Evolutionary conservation across 2,797 vertebrate genomes (phyloP).

Genomic region (Vespertilio murinus): DNA sequence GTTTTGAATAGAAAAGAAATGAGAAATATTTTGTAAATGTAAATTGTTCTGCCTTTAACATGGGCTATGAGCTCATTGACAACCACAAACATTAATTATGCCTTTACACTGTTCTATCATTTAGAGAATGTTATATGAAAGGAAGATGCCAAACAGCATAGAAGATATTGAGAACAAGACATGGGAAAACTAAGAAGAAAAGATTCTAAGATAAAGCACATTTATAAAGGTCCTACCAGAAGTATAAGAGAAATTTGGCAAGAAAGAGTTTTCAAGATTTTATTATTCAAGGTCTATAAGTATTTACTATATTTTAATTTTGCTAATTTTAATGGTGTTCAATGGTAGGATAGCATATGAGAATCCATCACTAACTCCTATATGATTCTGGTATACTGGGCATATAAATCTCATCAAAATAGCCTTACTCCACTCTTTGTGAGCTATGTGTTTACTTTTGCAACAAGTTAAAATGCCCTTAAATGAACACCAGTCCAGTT

Average conservation of each 20-base stretch:
- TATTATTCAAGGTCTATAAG: background rate
- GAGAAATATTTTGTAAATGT: background rate
- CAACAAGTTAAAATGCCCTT: background rate
- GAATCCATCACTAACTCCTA: background rate
- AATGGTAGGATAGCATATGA: background rate
- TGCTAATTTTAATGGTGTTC: background rate
- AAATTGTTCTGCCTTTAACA: background rate
- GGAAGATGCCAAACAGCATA: background rate
- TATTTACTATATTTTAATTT: background rate
- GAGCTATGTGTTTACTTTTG: background rate
- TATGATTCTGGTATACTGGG: background rate
- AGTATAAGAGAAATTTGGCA: background rate
- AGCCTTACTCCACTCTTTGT: background rate
- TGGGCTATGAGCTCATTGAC: background rate
- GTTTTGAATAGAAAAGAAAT: background rate
- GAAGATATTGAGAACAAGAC: background rate
- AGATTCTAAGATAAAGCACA: background rate
- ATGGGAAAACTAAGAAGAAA: background rate
- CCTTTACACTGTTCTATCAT: background rate
- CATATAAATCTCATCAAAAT: background rate
- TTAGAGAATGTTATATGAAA: background rate
- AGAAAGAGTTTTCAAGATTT: background rate
- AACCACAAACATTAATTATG: background rate
- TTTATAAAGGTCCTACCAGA: background rate
- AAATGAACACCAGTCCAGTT: background rate